These are phyloP conservation scores for Melanostoma scalare DNA, from an alignment of 2,888 invertebrate genomes.

Conservation along the genomic window DNA sequence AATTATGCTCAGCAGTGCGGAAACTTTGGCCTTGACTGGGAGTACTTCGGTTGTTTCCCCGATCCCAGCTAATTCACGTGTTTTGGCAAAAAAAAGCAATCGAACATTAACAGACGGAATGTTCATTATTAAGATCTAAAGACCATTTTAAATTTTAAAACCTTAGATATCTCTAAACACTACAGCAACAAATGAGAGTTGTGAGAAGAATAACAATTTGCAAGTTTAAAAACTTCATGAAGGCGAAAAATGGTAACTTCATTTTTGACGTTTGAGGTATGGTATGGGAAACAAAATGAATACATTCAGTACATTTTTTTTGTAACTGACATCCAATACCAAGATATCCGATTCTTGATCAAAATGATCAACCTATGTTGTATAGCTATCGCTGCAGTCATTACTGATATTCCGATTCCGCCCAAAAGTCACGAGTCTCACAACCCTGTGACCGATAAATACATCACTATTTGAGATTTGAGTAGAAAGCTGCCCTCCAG, in stretches of 20 bases:
- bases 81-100: slow-evolving; percentile 94
- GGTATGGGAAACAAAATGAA: neutral
- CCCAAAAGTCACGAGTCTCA: too few relatives aligned
- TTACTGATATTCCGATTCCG: too few relatives aligned
- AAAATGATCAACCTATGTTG: too few relatives aligned
- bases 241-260: neutral
- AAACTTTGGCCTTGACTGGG: slow-evolving; percentile 83
- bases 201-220: neutral
- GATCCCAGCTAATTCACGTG: slow-evolving; percentile 90
- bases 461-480: too few relatives aligned
- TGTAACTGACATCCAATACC: too few relatives aligned
- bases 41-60: slow-evolving; percentile 84
- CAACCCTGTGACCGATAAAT: too few relatives aligned
- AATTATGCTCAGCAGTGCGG: slow-evolving; percentile 85
- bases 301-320: neutral
- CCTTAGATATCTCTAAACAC: too few relatives aligned
- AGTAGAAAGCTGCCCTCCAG: too few relatives aligned
- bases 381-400: too few relatives aligned
- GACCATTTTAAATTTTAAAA: too few relatives aligned
- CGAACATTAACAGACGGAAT: slow-evolving; percentile 83
- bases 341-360: too few relatives aligned
- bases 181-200: neutral
- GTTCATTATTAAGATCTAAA: slow-evolving; percentile 53
- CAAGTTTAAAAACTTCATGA: neutral
- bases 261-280: neutral